Base-by-base conservation (phyloP, 1,140 invertebrate genomes). In the Conus betulinus region DNA sequence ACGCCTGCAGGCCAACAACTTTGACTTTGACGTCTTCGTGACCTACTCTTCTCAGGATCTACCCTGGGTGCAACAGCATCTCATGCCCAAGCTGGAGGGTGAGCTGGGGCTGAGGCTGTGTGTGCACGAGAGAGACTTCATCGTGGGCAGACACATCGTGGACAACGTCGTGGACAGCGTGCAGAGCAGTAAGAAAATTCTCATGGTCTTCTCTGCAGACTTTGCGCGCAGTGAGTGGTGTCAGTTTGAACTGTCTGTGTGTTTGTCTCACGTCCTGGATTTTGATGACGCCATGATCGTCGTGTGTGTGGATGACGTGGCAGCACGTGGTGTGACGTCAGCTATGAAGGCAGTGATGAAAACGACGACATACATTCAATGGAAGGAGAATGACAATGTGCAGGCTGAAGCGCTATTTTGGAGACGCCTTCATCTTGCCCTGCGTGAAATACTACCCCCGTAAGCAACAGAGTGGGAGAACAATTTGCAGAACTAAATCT, bases 181-280 rank as follows among this genome's bases (percentile, higher is more conserved):
- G 71, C 87, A 91, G 11, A 79, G 67, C 53, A 93, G 93, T 76
- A 83, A 87, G 78, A 88, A 89, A 51, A 20, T 91, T 23, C 27
- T 94, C 15, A 67, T 92, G 10, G 81, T 93, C 20, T 25, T 25
- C 25, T 90, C 91, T 13, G 87, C 90, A n/a, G 17, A 85, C 13
- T 93, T 93, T 79, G 63, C 91, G 11, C 84, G 89, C 76, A 91
- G 90, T 53, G 67, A 91, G 52, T 93, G 93, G 93, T 93, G 92
- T 85, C 84, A 89, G 51, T 92, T 92, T 85, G 92, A 93, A 93
- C 96, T 96, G 10, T 96, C 96, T 86, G 92, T 92, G n/a, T 89
- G 87, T 5, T n/a, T 79, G 78, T 15, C 87, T 71, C 88, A 86
- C 55, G 52, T 91, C 8, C 25, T 91, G 15, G 71, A 79, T 25